These are phyloP conservation scores for Rachycentron canadum DNA, from an alignment of 2,797 vertebrate genomes.

Conservation along the genomic window DNA sequence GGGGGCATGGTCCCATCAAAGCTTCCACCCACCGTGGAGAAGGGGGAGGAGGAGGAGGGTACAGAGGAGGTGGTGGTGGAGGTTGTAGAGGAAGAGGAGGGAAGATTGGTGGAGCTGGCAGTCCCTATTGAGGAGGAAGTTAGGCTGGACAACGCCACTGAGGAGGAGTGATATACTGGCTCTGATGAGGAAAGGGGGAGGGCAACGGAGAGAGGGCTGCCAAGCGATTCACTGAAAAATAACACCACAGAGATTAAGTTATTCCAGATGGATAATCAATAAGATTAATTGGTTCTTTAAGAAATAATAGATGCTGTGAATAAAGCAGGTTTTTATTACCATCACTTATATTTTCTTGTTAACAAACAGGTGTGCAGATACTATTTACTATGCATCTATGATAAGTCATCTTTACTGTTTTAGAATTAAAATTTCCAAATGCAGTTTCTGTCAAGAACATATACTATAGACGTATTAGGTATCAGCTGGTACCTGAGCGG, in stretches of 20 bases:
- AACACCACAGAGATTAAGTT: not conserved
- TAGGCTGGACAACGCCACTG: slow-evolving; percentile 87
- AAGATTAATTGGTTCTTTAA: not conserved
- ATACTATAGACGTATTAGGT: not conserved
- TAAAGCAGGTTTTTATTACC: not conserved
- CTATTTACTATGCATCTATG: not conserved
- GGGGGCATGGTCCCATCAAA: slow-evolving; percentile 90
- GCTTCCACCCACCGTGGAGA: slow-evolving; percentile 85
- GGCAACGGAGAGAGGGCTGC: slow-evolving; percentile 89
- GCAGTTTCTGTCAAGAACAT: not conserved
- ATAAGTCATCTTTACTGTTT: not conserved
- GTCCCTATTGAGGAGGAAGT: slow-evolving; percentile 84
- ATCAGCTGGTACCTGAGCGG: slow-evolving; percentile 86
- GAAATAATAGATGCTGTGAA: not conserved
- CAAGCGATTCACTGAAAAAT: slow-evolving; percentile 89
- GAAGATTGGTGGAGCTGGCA: slow-evolving; percentile 76
- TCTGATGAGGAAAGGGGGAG: slow-evolving; percentile 91
- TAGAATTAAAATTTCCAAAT: not conserved
- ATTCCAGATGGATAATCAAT: not conserved
- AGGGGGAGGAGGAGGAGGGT: slow-evolving; percentile 84
- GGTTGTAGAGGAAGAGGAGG: slow-evolving; percentile 82
- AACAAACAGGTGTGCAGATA: not conserved
- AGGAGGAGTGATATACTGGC: slow-evolving; percentile 89
- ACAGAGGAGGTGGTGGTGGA: slow-evolving; percentile 79
- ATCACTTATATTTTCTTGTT: not conserved